A percentile compares a stretch with the other conserved stretches of the same genome.
Conservation (phyloP, 1,140 invertebrate genomes). For the Ericerus pela region DNA sequence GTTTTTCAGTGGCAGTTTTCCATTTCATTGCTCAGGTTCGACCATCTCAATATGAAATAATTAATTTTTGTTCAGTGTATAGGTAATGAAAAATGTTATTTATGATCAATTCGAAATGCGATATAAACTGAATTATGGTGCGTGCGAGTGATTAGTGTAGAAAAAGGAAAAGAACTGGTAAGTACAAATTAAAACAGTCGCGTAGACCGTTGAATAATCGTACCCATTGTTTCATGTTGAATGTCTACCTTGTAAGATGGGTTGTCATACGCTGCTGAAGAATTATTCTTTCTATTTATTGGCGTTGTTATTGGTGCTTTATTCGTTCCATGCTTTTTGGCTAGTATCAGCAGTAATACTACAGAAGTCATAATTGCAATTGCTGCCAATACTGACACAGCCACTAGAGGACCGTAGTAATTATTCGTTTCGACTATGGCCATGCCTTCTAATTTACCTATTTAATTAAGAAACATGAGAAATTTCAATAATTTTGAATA, state of each 20-base stretch:
- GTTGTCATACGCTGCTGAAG: conserved; percentile 72
- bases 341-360: conserved; percentile 58
- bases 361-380: conserved; percentile 64
- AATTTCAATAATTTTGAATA: no score
- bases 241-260: conserved; percentile 86
- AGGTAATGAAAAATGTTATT: no score
- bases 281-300: conserved; percentile 31
- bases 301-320: conserved; percentile 46
- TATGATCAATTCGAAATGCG: no score
- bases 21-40: no score
- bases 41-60: no score
- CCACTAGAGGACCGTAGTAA: conserved; percentile 73
- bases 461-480: no score
- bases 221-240: conserved; percentile 80
- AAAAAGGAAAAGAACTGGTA: no score
- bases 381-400: conserved; percentile 71
- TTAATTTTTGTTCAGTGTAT: no score
- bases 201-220: conserved; percentile 14
- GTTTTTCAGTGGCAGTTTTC: no score
- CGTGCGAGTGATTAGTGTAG: no score
- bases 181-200: conserved; percentile 1
- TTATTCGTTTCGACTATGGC: conserved; percentile 38
- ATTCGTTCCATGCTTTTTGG: conserved; percentile 49
- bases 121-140: no score
- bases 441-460: conserved; percentile 44